These are phyloP conservation scores for Saimiri boliviensis DNA, from an alignment of 2,113 vertebrate genomes.

Conservation along the genomic window DNA sequence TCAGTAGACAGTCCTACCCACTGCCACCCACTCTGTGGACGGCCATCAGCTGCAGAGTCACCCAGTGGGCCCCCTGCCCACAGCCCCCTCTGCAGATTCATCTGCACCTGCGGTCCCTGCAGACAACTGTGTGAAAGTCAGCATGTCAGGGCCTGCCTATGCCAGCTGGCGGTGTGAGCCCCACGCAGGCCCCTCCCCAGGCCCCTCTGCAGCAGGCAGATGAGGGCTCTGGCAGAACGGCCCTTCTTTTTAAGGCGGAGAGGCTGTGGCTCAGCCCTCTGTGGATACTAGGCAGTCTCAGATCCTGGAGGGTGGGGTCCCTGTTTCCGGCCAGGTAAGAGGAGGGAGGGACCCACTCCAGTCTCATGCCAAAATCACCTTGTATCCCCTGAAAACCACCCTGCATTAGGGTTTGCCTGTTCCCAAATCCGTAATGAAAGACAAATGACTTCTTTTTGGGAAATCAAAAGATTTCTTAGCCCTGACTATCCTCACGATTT, in stretches of 20 bases:
- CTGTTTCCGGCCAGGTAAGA: background rate
- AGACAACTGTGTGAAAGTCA: background rate
- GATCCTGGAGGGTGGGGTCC: background rate
- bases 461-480: background rate
- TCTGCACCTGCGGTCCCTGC: background rate
- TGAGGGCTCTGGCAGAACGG: background rate
- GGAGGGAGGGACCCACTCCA: background rate
- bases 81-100: background rate
- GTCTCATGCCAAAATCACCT: background rate
- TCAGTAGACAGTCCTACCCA: background rate
- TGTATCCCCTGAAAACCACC: background rate
- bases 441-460: background rate
- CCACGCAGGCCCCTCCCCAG: no score
- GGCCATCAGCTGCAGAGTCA: background rate
- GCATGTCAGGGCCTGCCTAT: background rate
- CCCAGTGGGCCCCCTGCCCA: no score
- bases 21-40: background rate
- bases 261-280: background rate
- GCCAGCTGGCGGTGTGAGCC: no score
- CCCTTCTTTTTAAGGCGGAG: background rate
- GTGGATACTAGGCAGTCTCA: background rate
- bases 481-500: background rate
- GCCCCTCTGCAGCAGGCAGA: background rate
- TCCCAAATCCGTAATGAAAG: background rate
- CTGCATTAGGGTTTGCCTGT: background rate